Evolutionary conservation across 2,888 invertebrate species (phyloP).

Genomic region (Caenorhabditis drosophilae): DNA sequence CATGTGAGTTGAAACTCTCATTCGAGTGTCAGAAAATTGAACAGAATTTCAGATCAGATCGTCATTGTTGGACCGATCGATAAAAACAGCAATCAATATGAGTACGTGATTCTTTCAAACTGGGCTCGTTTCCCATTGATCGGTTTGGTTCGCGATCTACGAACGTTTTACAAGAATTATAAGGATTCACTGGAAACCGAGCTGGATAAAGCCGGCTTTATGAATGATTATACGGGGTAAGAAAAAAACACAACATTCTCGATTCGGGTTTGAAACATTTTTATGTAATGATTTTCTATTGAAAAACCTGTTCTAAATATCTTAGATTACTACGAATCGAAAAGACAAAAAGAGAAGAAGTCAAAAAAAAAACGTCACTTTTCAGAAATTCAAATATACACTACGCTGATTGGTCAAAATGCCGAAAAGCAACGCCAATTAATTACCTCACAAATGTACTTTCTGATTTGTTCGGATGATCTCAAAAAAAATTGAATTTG

Average conservation of each 20-base stretch:
- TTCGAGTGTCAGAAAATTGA: background rate
- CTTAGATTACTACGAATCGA: too few species aligned
- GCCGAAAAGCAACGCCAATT: slow-evolving; percentile 44
- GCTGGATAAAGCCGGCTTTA: slow-evolving; percentile 50
- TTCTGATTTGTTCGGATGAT: slow-evolving; percentile 50
- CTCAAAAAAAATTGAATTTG: too few species aligned
- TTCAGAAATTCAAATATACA: slow-evolving; percentile 40
- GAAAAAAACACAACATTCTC: background rate
- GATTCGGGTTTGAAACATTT: too few species aligned
- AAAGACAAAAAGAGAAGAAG: too few species aligned
- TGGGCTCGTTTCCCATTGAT: slow-evolving; percentile 62
- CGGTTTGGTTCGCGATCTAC: slow-evolving; percentile 49
- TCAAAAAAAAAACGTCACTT: too few species aligned
- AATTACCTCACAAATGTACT: slow-evolving; percentile 52
- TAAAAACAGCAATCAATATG: slow-evolving; percentile 48
- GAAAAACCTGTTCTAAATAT: too few species aligned
- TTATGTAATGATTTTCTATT: too few species aligned
- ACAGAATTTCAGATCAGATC: slow-evolving; percentile 42
- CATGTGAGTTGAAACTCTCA: slow-evolving; percentile 45
- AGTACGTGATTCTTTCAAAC: slow-evolving; percentile 57
- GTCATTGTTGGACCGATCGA: slow-evolving; percentile 48
- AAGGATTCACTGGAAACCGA: slow-evolving; percentile 47
- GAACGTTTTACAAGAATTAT: slow-evolving; percentile 43
- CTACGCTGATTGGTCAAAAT: slow-evolving; percentile 56
- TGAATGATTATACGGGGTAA: slow-evolving; percentile 47